Evolutionary conservation across 2,113 vertebrate genomes (phyloP).

Genomic region (Trinectes maculatus): DNA sequence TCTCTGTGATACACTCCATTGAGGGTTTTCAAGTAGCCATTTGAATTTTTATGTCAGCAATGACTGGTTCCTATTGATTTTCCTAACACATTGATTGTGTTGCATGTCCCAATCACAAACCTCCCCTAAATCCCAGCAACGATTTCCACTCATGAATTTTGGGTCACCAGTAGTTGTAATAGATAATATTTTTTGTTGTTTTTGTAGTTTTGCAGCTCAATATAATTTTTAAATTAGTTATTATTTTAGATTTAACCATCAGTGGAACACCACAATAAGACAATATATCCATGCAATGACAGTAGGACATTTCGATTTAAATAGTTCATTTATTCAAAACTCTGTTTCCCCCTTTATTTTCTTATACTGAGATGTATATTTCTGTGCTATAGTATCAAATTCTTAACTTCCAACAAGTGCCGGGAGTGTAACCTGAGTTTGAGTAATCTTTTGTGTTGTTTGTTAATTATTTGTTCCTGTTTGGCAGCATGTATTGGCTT

Average conservation of each 20-base stretch:
- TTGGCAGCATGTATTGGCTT: too few species aligned
- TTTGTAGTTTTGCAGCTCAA: neutral
- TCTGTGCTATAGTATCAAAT: too few species aligned
- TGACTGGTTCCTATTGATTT: conserved; percentile 49
- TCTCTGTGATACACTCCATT: neutral
- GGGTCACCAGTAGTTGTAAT: neutral
- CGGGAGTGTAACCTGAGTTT: too few species aligned
- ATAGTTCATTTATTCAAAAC: too few species aligned
- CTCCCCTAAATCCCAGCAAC: neutral
- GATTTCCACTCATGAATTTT: neutral
- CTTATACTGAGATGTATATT: too few species aligned
- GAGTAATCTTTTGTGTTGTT: too few species aligned
- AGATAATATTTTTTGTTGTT: neutral
- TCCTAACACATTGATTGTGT: conserved; percentile 21
- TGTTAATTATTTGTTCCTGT: too few species aligned
- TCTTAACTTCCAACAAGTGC: too few species aligned
- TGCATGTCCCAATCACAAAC: conserved; percentile 23
- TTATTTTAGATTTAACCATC: neutral
- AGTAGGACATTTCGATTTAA: too few species aligned
- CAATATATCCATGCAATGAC: too few species aligned
- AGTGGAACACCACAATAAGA: too few species aligned
- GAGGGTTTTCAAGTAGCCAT: conserved; percentile 19
- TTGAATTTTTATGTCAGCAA: conserved; percentile 48
- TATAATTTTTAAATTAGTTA: neutral
- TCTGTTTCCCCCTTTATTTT: too few species aligned